Percentiles rank a stretch among this genome's conserved stretches.
Conservation (phyloP, 2,113 vertebrate genomes). For the Menura novaehollandiae region DNA sequence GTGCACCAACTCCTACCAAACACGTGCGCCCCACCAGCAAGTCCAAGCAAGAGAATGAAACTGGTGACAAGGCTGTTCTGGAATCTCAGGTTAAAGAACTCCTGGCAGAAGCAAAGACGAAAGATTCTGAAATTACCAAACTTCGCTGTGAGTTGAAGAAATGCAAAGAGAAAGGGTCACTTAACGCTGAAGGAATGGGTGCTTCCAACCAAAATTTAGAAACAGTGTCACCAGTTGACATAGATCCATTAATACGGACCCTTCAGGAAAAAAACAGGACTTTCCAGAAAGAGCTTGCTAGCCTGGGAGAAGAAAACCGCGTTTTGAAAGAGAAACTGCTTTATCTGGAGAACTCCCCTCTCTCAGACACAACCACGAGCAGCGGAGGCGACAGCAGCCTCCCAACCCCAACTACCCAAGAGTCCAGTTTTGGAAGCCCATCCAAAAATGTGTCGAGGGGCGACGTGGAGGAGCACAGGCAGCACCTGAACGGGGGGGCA, state of each 20-base stretch:
- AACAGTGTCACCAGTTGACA: constrained; percentile 58
- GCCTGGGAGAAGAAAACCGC: constrained; percentile 87
- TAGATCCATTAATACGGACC: constrained; percentile 75
- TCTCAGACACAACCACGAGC: constrained; percentile 70
- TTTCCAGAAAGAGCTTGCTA: constrained; percentile 86
- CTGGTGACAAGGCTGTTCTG: constrained; percentile 78
- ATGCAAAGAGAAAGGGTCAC: constrained; percentile 75
- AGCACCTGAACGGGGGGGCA: neutral
- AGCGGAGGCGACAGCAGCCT: constrained; percentile 74
- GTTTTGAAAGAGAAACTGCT: constrained; percentile 85
- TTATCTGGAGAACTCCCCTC: constrained; percentile 79
- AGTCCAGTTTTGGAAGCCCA: constrained; percentile 72
- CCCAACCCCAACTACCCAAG: constrained; percentile 69
- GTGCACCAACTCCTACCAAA: constrained; percentile 82
- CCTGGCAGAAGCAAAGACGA: constrained; percentile 90
- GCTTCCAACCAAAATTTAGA: constrained; percentile 39
- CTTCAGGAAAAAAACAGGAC: constrained; percentile 86
- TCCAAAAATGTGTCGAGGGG: constrained; percentile 56
- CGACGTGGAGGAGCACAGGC: constrained; percentile 50
- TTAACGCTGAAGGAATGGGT: constrained; percentile 48
- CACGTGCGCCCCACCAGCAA: constrained; percentile 78
- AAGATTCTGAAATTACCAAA: constrained; percentile 91
- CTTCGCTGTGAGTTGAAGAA: constrained; percentile 88
- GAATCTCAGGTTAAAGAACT: constrained; percentile 93
- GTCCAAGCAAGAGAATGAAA: constrained; percentile 80